Percentiles rank a stretch among this genome's conserved stretches.
These are phyloP conservation scores for Ceyx margarethae DNA, from an alignment of 2,113 vertebrate genomes.

Conservation along the genomic window DNA sequence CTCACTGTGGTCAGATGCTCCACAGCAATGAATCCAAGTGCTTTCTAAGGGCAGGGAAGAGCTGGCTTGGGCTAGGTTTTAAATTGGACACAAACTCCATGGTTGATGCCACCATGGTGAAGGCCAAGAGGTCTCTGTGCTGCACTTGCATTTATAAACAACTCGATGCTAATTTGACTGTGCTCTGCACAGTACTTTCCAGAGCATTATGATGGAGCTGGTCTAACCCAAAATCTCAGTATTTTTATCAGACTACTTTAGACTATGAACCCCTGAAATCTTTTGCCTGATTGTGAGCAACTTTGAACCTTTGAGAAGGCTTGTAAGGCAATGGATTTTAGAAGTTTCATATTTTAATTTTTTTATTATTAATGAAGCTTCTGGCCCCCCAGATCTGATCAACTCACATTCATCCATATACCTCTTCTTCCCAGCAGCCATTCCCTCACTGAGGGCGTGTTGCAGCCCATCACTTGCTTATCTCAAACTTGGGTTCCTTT, in stretches of 20 bases:
- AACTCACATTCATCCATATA: fast-evolving
- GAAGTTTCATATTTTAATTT: background rate
- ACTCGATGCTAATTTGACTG: background rate
- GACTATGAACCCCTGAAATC: background rate
- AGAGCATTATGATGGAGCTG: background rate
- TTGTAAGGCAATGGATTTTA: background rate
- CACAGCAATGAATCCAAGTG: background rate
- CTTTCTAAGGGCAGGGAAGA: background rate
- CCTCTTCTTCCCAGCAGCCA: background rate
- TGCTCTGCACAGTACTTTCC: background rate
- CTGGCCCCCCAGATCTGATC: background rate
- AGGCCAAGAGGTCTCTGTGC: background rate
- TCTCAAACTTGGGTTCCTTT: background rate
- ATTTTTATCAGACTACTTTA: background rate
- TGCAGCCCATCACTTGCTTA: background rate
- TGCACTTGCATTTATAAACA: background rate
- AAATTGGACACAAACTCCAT: background rate
- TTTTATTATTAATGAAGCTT: background rate
- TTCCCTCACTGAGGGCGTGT: background rate
- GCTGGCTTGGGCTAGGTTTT: background rate
- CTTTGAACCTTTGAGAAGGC: background rate
- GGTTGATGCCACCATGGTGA: background rate
- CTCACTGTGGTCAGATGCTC: background rate
- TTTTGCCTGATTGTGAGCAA: background rate
- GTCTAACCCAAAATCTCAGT: background rate